phyloP scores from a whole-genome alignment of 2,888 invertebrate species.

The Subacronicta megacephala region DNA sequence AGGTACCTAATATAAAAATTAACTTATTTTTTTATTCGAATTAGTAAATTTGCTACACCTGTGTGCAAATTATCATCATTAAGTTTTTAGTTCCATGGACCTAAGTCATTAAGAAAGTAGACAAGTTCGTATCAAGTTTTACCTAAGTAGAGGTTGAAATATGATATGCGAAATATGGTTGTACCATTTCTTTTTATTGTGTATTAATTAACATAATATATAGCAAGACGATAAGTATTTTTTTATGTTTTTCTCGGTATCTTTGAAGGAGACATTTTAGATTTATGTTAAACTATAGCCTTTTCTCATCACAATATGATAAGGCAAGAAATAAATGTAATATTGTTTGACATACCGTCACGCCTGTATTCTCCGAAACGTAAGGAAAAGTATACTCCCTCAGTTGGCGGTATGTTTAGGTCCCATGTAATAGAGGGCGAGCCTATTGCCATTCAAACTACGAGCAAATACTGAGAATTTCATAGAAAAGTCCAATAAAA shows the following conservation, averaged over 20 bases:
- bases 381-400: too few relatives aligned
- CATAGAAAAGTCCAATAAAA: too few relatives aligned
- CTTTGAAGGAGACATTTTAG: not conserved
- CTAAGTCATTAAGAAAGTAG: conserved; percentile 10
- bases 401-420: too few relatives aligned
- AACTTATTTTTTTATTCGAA: conserved; percentile 15
- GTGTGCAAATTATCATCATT: conserved; percentile 23
- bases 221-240: not conserved
- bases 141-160: conserved; percentile 17
- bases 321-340: too few relatives aligned
- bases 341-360: too few relatives aligned
- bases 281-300: too few relatives aligned
- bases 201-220: conserved; percentile 2
- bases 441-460: too few relatives aligned
- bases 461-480: too few relatives aligned
- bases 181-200: conserved; percentile 7
- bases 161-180: conserved; percentile 23
- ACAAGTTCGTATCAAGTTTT: conserved; percentile 4
- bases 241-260: not conserved
- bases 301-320: too few relatives aligned
- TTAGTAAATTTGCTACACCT: conserved; percentile 42
- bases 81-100: conserved; percentile 4
- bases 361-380: too few relatives aligned
- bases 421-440: too few relatives aligned
- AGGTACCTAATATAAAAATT: too few relatives aligned